These are phyloP conservation scores for Aptenodytes patagonicus DNA, from an alignment of 2,113 vertebrate genomes.

Conservation along the genomic window DNA sequence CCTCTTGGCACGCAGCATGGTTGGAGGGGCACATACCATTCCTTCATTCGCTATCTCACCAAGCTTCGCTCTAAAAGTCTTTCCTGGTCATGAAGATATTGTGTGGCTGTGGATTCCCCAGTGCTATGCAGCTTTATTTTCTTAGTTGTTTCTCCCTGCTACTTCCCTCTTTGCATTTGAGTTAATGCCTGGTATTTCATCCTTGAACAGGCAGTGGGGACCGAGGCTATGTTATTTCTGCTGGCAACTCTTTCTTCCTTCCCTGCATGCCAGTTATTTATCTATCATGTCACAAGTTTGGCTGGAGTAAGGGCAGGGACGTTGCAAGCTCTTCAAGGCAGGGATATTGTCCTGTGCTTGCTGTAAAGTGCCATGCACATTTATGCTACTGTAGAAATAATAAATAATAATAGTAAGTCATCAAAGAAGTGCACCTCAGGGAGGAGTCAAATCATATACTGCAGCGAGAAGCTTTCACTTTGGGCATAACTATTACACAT, in stretches of 20 bases:
- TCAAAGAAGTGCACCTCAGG: neutral
- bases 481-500: neutral
- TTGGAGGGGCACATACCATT: neutral
- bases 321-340: neutral
- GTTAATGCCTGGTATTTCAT: neutral
- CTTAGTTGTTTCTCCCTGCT: neutral
- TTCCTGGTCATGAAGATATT: too few relatives aligned
- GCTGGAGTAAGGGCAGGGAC: neutral
- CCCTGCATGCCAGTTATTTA: neutral
- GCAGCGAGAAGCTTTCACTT: neutral
- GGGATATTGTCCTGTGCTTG: neutral
- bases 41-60: neutral
- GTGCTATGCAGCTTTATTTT: neutral
- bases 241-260: neutral
- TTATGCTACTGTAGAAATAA: neutral
- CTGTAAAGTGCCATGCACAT: neutral
- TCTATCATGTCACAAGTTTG: neutral
- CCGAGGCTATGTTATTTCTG: neutral
- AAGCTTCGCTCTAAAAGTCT: neutral
- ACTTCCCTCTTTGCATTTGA: neutral
- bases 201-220: neutral
- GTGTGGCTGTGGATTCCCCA: neutral
- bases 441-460: neutral
- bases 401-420: neutral
- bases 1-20: rapidly evolving